Evolutionary conservation across 2,888 invertebrate species (phyloP), one percentile per base, ranked within the genome.

Genomic region (Heteromyza rotundicornis): DNA sequence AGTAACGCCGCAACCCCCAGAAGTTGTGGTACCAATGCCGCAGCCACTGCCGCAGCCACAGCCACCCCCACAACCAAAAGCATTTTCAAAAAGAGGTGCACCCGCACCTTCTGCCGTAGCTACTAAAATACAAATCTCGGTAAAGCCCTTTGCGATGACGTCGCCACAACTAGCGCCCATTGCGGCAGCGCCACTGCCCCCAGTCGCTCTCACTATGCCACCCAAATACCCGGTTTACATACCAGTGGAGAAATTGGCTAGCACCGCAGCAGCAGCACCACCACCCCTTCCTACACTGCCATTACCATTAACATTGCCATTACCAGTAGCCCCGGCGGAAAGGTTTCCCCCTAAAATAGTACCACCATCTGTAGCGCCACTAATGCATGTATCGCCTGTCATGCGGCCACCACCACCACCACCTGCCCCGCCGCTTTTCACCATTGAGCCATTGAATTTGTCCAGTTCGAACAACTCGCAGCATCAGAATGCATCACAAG

Each of bases 401-500:
- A 17, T 47, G 17, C 49, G 12, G 3, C 49, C 54, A 35, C 1
- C 59, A 7, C 36, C n/a, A 47, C 24, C n/a, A 8, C 44, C 53
- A 23, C 14, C 53, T 32, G 19, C 17, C 2, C 12, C 24, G 35
- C 35, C 17, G 2, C 36, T 44, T 17, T 49, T 50, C 22, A 61
- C 24, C 53, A 56, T 64, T 32, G 71, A 77, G 35, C 79, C 78
- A 3, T 53, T 78, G 2, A 78, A 78, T 65, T 68, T 78, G 14
- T 73, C 71, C 16, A 75, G 70, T 57, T 63, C 56, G 64, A 3
- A 67, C 62, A 59, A 60, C 7, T 5, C 47, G 3, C 52, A 59
- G 40, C 66, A 66, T 24, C 62, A 64, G 23, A 71, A 60, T 17
- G 1, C 35, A 14, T 12, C 51, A 36, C 63, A 64, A 16, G 65